Evolutionary conservation across 1,140 invertebrate species (phyloP), one percentile per base, ranked within the genome.

Genomic region (Calosoma granatense): DNA sequence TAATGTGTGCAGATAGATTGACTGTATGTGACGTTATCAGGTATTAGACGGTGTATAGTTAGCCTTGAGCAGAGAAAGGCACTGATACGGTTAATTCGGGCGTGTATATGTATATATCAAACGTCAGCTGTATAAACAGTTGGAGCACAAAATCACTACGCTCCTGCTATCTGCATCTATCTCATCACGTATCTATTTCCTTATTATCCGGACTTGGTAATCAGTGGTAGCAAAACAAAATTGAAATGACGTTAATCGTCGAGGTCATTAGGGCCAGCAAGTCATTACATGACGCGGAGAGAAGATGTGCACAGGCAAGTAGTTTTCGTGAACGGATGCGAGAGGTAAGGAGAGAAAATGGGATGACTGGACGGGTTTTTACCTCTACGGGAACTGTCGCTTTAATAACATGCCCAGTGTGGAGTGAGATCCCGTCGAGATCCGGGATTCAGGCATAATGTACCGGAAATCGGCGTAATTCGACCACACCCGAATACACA

Each of bases 231-330:
- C 41, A 47, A 47, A 47, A 47, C 41, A 47, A 47, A 47, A 47
- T 47, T 47, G 41, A 47, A 47, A 47, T 47, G 41, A 47, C 41
- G 41, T 47, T 47, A 47, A 47, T 47, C 41, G 41, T 47, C 41
- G 41, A 17, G 6, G 41, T 47, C 41, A 47, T 47, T 47, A 47
- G 41, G 41, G 41, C 41, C 41, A 47, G 6, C 17, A 17, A 9
- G 41, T 47, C 41, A 17, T 47, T 47, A 36, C 26, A 36, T 36
- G 26, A n/a, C n/a, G n/a, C n/a, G n/a, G 26, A 9, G n/a, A 36
- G n/a, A n/a, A n/a, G n/a, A n/a, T n/a, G n/a, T n/a, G n/a, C n/a
- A n/a, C n/a, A n/a, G n/a, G n/a, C n/a, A n/a, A n/a, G n/a, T n/a
- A n/a, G n/a, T n/a, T n/a, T n/a, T n/a, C 26, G 26, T 36, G n/a